Conservation (phyloP, 2,888 invertebrate genomes). For the Limulus polyphemus region DNA sequence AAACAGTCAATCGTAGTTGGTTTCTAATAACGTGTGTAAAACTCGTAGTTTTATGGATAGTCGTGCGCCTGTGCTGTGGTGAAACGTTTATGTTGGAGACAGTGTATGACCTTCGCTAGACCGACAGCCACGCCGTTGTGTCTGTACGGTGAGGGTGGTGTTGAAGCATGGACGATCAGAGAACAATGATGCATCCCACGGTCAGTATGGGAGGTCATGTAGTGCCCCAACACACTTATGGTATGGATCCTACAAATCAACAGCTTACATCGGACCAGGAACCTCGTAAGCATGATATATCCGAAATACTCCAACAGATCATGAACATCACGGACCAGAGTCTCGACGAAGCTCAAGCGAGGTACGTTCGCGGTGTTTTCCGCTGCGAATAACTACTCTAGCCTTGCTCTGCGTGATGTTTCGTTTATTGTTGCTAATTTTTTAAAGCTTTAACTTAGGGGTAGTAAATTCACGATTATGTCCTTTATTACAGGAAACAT, state of each 20-base stretch:
- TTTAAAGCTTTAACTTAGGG: too few relatives aligned
- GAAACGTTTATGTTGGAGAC: slow-evolving; percentile 11
- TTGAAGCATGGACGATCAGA: slow-evolving; percentile 58
- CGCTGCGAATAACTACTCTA: too few relatives aligned
- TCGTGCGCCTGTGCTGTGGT: slow-evolving; percentile 15
- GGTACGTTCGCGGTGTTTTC: slow-evolving; percentile 37
- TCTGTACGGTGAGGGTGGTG: slow-evolving; percentile 8
- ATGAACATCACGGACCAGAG: slow-evolving; percentile 99
- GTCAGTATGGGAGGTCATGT: slow-evolving; percentile 43
- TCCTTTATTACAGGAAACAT: slow-evolving; percentile 59
- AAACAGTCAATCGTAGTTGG: slow-evolving; percentile 26
- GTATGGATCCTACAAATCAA: slow-evolving; percentile 42
- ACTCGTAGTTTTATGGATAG: slow-evolving; percentile 23
- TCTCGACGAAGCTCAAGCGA: slow-evolving; percentile 92
- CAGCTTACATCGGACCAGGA: slow-evolving; percentile 26
- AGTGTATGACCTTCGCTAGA: slow-evolving; percentile 6
- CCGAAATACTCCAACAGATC: slow-evolving; percentile 93
- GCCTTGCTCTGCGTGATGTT: too few relatives aligned
- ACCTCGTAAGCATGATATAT: slow-evolving; percentile 87
- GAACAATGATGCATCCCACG: slow-evolving; percentile 59
- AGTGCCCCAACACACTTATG: slow-evolving; percentile 65
- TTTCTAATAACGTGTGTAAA: slow-evolving; percentile 15
- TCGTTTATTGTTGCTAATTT: too few relatives aligned
- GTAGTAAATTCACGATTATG: neutral
- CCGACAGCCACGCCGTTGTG: neutral